A percentile compares a stretch with the other conserved stretches of the same genome.
Evolutionary conservation across 64 coral and sea anemone species (phyloP).

Genomic region (Stichodactyla helianthus): DNA sequence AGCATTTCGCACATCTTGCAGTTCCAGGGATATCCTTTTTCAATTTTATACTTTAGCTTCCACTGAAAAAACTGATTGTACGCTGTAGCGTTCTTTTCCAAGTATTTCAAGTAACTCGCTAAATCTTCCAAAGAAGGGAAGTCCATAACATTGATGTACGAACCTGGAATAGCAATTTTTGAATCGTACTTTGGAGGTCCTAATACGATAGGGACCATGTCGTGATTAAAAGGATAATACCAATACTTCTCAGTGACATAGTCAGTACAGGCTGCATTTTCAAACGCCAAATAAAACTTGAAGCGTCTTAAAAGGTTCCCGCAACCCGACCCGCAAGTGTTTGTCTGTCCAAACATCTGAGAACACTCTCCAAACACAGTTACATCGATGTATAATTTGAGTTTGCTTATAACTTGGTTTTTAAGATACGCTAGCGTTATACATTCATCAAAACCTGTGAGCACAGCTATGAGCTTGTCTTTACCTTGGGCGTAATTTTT

Average conservation of each 20-base stretch:
- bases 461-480: conserved; percentile 43
- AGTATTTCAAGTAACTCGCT: conserved; percentile 24
- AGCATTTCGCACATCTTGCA: neutral
- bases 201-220: conserved; percentile 49
- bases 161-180: conserved; percentile 46
- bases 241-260: conserved; percentile 71
- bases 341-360: neutral
- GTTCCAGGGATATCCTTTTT: neutral
- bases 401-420: neutral
- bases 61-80: conserved; percentile 3
- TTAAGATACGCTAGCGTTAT: neutral
- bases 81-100: neutral
- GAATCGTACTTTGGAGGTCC: conserved; percentile 44
- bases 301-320: conserved; percentile 9
- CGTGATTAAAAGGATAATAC: conserved; percentile 16
- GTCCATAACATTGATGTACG: conserved; percentile 54
- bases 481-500: conserved; percentile 27
- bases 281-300: conserved; percentile 52
- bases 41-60: neutral
- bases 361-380: neutral
- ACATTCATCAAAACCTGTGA: neutral
- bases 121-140: conserved; percentile 34
- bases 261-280: conserved; percentile 53
- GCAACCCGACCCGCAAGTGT: neutral
- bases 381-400: neutral